A percentile compares a stretch with the other conserved stretches of the same genome.
Conservation (phyloP, 1,140 invertebrate genomes). For the Neodiprion fabricii region DNA sequence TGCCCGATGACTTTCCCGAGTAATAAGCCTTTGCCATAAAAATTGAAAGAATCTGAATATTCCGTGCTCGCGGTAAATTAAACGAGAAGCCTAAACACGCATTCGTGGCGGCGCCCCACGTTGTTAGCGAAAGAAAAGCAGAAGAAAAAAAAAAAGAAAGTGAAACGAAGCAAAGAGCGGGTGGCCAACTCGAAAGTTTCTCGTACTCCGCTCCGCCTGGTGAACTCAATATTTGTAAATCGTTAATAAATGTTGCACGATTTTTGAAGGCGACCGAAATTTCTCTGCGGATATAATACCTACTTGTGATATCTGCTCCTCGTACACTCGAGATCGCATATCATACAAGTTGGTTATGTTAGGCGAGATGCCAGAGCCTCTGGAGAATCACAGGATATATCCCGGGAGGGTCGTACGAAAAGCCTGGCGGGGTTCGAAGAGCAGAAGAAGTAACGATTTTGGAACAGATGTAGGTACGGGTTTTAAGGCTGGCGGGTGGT, state of each 20-base stretch:
- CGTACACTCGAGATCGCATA: too few relatives aligned
- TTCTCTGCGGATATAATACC: too few relatives aligned
- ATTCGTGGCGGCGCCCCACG: not conserved
- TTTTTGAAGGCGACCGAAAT: too few relatives aligned
- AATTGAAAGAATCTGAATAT: conserved; percentile 8
- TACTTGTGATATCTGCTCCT: too few relatives aligned
- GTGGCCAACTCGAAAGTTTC: not conserved
- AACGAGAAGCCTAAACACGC: not conserved
- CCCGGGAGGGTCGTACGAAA: not conserved
- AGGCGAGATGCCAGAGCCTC: not conserved
- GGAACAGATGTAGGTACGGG: not conserved
- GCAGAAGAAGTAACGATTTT: not conserved
- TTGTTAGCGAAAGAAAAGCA: not conserved
- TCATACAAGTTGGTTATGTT: too few relatives aligned
- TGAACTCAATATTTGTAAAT: too few relatives aligned
- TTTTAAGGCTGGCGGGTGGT: too few relatives aligned
- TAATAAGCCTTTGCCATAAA: not conserved
- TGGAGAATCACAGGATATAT: not conserved
- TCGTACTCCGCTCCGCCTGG: too few relatives aligned
- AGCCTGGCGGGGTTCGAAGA: not conserved
- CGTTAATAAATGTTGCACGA: too few relatives aligned
- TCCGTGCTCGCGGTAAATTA: not conserved
- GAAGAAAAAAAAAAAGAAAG: not conserved
- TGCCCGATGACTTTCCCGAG: not conserved
- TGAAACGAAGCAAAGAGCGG: not conserved